Evolutionary conservation across 2,113 vertebrate species (phyloP).

Genomic region (Sebastes schlegelii): DNA sequence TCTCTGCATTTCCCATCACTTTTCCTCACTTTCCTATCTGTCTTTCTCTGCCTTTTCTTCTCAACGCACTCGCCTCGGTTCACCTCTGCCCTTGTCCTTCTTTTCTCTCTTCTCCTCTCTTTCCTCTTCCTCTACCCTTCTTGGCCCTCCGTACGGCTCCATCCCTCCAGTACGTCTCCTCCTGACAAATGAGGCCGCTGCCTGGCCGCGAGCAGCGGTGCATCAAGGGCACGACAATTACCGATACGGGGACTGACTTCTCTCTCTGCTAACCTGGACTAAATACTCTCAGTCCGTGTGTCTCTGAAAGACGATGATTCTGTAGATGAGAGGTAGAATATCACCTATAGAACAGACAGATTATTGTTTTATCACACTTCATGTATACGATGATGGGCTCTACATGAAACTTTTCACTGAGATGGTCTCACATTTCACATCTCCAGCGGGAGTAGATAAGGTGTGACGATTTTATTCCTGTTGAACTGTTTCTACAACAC

Average conservation of each 20-base stretch:
- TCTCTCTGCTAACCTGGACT: constrained; percentile 21
- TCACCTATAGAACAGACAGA: not conserved
- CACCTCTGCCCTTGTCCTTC: constrained; percentile 20
- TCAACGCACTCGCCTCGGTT: not conserved
- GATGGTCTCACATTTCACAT: not conserved
- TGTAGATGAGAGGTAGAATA: constrained; percentile 17
- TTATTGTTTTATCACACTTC: constrained; percentile 3
- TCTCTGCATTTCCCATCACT: constrained; percentile 4
- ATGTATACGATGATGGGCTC: not conserved
- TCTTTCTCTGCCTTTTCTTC: constrained; percentile 22
- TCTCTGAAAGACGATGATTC: constrained; percentile 12
- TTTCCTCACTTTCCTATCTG: not conserved
- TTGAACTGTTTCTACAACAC: not conserved
- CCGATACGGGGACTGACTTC: not conserved
- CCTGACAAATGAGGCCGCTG: constrained; percentile 63
- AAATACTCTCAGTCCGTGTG: not conserved
- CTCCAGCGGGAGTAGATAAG: not conserved
- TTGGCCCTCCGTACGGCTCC: not conserved
- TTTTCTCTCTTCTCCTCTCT: constrained; percentile 6
- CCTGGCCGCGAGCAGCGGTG: constrained; percentile 24
- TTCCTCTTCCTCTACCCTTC: constrained; percentile 11
- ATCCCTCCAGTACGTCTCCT: constrained; percentile 16
- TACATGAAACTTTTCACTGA: not conserved
- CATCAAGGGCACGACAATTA: constrained; percentile 52
- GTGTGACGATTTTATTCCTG: not conserved